These are phyloP conservation scores for Erannis defoliaria DNA, from an alignment of 2,888 invertebrate genomes.

Conservation along the genomic window DNA sequence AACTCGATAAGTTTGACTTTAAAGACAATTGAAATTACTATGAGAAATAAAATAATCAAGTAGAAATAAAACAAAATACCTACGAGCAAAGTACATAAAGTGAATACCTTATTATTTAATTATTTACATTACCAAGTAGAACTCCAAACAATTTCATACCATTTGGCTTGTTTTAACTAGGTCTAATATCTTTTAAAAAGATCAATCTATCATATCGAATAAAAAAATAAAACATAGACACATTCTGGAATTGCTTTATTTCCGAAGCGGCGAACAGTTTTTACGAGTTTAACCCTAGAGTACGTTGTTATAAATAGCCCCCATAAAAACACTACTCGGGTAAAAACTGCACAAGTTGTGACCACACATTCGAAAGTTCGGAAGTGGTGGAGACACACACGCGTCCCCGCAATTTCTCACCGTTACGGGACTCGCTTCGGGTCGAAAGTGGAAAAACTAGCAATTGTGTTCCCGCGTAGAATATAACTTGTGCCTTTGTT, in stretches of 20 bases:
- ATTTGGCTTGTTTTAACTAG: conserved; percentile 69
- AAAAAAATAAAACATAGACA: conserved; percentile 28
- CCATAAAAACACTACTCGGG: conserved; percentile 46
- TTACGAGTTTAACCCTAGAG: conserved; percentile 40
- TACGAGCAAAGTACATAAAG: conserved; percentile 5
- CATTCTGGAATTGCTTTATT: conserved; percentile 37
- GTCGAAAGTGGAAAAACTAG: conserved; percentile 30
- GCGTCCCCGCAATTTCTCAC: conserved; percentile 44
- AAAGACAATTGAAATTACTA: background rate
- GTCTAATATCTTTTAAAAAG: conserved; percentile 54
- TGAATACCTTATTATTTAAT: background rate
- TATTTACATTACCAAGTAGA: conserved; percentile 39
- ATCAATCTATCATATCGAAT: conserved; percentile 33
- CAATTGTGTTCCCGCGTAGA: conserved; percentile 36
- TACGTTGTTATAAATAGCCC: conserved; percentile 45
- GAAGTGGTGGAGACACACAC: conserved; percentile 41
- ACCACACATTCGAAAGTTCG: conserved; percentile 47
- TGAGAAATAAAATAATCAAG: background rate
- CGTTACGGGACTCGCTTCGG: conserved; percentile 29
- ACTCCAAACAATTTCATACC: conserved; percentile 39
- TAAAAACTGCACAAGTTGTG: conserved; percentile 48
- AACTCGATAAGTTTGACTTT: background rate
- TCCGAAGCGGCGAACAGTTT: conserved; percentile 38
- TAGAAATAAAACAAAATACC: conserved; percentile 2
- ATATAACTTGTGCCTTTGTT: conserved; percentile 34